Evolutionary conservation across 1,140 invertebrate species (phyloP).

Genomic region (Bombus ignitus): DNA sequence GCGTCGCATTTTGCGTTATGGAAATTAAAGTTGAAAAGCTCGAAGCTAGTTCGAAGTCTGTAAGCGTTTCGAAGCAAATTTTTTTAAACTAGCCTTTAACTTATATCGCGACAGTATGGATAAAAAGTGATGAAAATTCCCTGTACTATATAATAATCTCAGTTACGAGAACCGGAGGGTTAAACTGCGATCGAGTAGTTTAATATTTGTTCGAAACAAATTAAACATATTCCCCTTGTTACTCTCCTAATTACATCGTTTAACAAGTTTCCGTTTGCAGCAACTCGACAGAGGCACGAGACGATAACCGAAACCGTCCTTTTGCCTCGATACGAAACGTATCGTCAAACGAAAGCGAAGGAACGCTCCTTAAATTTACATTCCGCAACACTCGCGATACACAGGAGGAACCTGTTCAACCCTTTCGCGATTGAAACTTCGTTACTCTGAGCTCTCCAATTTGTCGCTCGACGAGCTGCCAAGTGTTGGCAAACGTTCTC

Average conservation of each 20-base stretch:
- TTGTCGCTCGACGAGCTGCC: background rate
- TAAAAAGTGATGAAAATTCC: too few relatives aligned
- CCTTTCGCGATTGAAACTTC: background rate
- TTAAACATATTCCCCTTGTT: background rate
- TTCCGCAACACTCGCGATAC: background rate
- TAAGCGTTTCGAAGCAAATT: rapidly evolving
- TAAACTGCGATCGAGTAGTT: background rate
- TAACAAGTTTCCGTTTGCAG: background rate
- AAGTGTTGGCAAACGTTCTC: background rate
- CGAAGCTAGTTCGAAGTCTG: too few relatives aligned
- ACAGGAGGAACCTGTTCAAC: background rate
- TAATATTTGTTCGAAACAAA: background rate
- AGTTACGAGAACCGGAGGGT: background rate
- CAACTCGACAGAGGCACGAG: background rate
- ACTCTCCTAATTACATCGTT: background rate
- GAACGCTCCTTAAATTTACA: background rate
- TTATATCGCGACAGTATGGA: too few relatives aligned
- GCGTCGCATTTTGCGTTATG: too few relatives aligned
- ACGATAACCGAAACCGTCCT: background rate
- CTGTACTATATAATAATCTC: too few relatives aligned
- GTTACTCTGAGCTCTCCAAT: background rate
- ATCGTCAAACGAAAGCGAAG: background rate
- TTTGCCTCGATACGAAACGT: background rate
- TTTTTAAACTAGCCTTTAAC: too few relatives aligned
- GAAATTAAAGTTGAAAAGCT: too few relatives aligned